Conservation (phyloP, 2,797 vertebrate genomes). For the Enteromius anoplus region DNA sequence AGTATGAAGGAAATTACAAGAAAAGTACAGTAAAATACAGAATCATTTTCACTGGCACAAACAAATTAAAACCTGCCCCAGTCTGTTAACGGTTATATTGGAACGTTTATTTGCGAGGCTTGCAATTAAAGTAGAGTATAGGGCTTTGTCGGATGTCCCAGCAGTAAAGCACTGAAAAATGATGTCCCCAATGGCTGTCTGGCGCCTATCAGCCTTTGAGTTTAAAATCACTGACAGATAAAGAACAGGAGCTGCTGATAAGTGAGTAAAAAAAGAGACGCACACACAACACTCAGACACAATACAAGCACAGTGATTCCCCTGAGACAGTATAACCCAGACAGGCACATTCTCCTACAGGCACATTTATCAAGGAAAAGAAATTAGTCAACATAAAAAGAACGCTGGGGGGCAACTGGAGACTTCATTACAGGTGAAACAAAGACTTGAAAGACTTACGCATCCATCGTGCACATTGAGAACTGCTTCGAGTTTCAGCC, state of each 20-base stretch:
- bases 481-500: slow-evolving; percentile 96
- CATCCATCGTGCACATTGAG: slow-evolving; percentile 97
- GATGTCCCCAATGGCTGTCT: slow-evolving; percentile 36
- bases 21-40: background rate
- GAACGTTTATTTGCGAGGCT: background rate
- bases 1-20: background rate
- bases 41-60: background rate
- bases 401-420: background rate
- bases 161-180: slow-evolving; percentile 38
- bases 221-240: slow-evolving; percentile 41
- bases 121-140: slow-evolving; percentile 18
- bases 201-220: slow-evolving; percentile 45
- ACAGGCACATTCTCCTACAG: slow-evolving; percentile 18
- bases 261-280: background rate
- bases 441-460: slow-evolving; percentile 81
- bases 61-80: background rate
- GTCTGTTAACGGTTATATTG: background rate
- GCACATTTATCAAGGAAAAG: background rate
- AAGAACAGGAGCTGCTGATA: slow-evolving; percentile 42
- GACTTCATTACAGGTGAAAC: slow-evolving; percentile 15
- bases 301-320: slow-evolving; percentile 13
- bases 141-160: background rate
- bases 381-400: background rate
- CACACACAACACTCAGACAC: slow-evolving; percentile 23
- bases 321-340: slow-evolving; percentile 26